Base-by-base conservation (phyloP, 1,140 invertebrate species). In the Zaprionus ghesquierei region DNA sequence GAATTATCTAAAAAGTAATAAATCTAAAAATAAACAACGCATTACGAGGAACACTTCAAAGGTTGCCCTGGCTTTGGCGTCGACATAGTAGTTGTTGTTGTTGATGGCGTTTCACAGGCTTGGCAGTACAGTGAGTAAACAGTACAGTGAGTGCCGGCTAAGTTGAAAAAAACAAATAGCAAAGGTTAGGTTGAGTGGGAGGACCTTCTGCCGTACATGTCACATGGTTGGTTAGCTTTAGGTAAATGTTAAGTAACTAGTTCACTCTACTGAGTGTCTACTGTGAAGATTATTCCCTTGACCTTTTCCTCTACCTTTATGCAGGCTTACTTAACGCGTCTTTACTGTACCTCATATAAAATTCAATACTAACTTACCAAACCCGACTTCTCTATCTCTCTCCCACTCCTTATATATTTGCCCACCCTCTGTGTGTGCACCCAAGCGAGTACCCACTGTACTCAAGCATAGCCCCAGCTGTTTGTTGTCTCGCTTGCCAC, bases 21-120 rank as follows among this genome's bases (percentile, higher is more conserved):
- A 61, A 61, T 49, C 27, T 31, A 20, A 61, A 50, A 50, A 13
- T 25, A 61, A 61, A 61, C 58, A 61, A 61, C 13, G 22, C 44
- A 9, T 18, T 15, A n/a, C 44, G 31, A 20, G 10, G 29, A 33
- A 50, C 29, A 61, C 44, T 61, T 49, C 27, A 61, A 50, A 61
- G 44, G 44, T 50, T 50, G 44, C 44, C 15, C 22, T 22, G 10
- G 18, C 18, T 20, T 22, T n/a, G 23, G 3, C 56, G 35, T 8
- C n/a, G 35, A 38, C 41, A 22, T 60, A 29, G 13, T 9, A 12
- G 15, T 9, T 31, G 35, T 6, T 41, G 35, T 35, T 41, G 35
- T 8, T 41, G n/a, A 41, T 41, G 35, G 35, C 35, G 35, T n/a
- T 41, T 41, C n/a, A 15, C 12, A 46, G 41, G 41, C 18, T 46